Evolutionary conservation across 2,888 invertebrate genomes (phyloP).

Genomic region (Microctonus aethiopoides): DNA sequence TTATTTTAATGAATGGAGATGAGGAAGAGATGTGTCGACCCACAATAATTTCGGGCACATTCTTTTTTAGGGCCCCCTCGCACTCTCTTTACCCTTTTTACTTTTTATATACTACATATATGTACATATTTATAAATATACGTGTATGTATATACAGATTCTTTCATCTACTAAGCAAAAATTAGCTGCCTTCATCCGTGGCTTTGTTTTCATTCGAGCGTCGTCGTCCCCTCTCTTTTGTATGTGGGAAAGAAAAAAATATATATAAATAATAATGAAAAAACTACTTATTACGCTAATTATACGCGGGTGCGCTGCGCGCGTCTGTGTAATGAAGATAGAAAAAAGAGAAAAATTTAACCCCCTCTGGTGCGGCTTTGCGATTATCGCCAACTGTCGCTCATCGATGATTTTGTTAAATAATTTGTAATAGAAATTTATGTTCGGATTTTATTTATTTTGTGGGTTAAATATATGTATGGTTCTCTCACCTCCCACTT

Average conservation of each 20-base stretch:
- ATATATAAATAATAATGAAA: slow-evolving; percentile 37
- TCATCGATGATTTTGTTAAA: slow-evolving; percentile 33
- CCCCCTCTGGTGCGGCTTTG: slow-evolving; percentile 46
- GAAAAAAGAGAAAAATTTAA: slow-evolving; percentile 33
- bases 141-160: too few relatives aligned
- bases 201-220: slow-evolving; percentile 61
- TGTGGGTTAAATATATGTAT: slow-evolving; percentile 7
- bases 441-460: neutral
- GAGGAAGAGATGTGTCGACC: slow-evolving; percentile 61
- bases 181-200: slow-evolving; percentile 61
- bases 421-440: neutral
- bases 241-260: neutral
- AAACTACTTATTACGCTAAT: slow-evolving; percentile 66
- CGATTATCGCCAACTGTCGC: slow-evolving; percentile 62
- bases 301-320: slow-evolving; percentile 57
- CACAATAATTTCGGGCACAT: slow-evolving; percentile 23
- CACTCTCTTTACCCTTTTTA: slow-evolving; percentile 5
- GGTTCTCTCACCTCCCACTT: slow-evolving; percentile 13
- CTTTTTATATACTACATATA: neutral
- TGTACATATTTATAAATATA: too few relatives aligned
- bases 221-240: slow-evolving; percentile 37
- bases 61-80: slow-evolving; percentile 35
- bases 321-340: slow-evolving; percentile 39
- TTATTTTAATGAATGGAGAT: slow-evolving; percentile 52
- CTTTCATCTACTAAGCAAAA: slow-evolving; percentile 39